These are phyloP conservation scores for Mamestra configurata DNA, from an alignment of 1,140 invertebrate genomes.

Conservation along the genomic window DNA sequence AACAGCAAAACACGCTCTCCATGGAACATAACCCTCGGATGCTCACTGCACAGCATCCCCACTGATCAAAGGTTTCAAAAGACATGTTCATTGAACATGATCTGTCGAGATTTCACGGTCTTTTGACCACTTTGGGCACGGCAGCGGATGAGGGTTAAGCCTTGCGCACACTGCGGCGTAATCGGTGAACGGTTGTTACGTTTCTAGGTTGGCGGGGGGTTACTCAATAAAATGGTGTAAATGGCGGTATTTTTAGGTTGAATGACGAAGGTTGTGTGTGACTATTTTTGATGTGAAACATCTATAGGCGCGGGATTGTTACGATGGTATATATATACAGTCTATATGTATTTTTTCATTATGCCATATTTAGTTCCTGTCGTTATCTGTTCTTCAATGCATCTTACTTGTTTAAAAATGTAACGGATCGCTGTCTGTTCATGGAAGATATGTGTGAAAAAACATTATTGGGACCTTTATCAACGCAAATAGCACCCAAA, in stretches of 20 bases:
- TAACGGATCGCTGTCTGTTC: no score
- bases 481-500: no score
- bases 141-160: neutral
- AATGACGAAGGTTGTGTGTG: neutral
- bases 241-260: neutral
- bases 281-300: no score
- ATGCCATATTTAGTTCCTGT: no score
- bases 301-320: no score
- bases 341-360: no score
- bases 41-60: neutral
- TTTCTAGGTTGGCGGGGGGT: neutral
- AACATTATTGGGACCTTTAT: no score
- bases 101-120: slow-evolving; percentile 6
- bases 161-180: neutral
- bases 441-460: no score
- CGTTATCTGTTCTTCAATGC: no score
- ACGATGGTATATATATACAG: no score
- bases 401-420: no score
- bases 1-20: neutral
- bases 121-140: neutral
- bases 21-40: neutral
- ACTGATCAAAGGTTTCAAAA: neutral
- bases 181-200: neutral
- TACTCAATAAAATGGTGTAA: neutral
- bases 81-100: slow-evolving; percentile 4